These are phyloP conservation scores for Tarsius wallacei DNA, from an alignment of 2,797 vertebrate genomes.

Conservation along the genomic window DNA sequence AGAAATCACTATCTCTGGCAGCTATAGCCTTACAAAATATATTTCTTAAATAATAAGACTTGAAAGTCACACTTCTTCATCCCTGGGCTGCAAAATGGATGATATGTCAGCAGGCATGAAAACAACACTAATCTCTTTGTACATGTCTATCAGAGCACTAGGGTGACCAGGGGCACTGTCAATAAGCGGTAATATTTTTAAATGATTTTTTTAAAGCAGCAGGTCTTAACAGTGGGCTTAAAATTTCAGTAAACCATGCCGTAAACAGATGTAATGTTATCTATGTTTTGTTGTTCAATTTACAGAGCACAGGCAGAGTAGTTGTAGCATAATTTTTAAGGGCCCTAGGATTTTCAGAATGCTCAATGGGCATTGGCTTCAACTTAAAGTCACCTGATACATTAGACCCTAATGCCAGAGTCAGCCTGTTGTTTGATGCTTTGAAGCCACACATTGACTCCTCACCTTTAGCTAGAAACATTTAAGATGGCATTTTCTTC, in stretches of 20 bases:
- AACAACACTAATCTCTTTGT: neutral
- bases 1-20: neutral
- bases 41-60: neutral
- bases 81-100: neutral
- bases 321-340: neutral
- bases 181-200: neutral
- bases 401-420: neutral
- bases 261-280: neutral
- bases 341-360: neutral
- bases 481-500: neutral
- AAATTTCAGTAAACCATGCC: neutral
- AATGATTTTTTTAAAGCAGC: neutral
- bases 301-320: neutral
- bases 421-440: neutral
- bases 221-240: neutral
- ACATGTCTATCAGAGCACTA: neutral
- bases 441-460: neutral
- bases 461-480: neutral
- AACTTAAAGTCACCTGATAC: neutral
- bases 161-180: neutral
- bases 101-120: neutral
- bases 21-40: neutral
- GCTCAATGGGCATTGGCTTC: neutral
- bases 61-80: neutral
- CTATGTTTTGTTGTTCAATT: neutral